Conservation (phyloP, 2,888 invertebrate genomes). For the Tryphoninae sp. region DNA sequence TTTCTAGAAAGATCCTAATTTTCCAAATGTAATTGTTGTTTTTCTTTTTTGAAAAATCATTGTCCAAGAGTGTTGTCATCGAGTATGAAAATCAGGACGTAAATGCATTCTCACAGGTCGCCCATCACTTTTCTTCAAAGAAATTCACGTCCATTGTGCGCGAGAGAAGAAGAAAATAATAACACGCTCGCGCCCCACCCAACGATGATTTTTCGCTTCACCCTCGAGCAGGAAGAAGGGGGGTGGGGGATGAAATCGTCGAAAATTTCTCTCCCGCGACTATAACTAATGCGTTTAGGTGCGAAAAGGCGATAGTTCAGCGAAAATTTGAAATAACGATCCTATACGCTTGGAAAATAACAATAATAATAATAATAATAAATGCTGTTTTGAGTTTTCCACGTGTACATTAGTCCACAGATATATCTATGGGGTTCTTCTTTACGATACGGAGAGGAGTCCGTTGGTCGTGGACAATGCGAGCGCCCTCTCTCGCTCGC, state of each 20-base stretch:
- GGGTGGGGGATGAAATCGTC: neutral
- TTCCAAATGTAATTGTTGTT: neutral
- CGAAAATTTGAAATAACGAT: conserved; percentile 1
- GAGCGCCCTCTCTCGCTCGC: conserved; percentile 48
- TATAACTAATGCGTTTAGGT: conserved; percentile 48
- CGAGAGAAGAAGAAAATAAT: neutral
- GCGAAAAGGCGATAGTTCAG: conserved; percentile 51
- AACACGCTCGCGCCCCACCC: conserved; percentile 3
- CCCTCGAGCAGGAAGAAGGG: neutral
- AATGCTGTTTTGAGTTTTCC: neutral
- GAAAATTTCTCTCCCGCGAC: conserved; percentile 65
- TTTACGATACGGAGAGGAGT: conserved; percentile 7
- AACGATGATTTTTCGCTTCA: conserved; percentile 16
- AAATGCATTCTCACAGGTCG: neutral
- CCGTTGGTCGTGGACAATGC: conserved; percentile 73
- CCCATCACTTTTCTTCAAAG: neutral
- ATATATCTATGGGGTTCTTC: neutral
- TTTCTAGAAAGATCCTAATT: neutral
- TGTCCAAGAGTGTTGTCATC: no score
- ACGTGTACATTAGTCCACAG: neutral
- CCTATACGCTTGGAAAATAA: neutral
- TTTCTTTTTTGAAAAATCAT: no score
- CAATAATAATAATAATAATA: neutral
- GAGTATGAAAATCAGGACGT: no score
- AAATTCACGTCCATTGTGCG: neutral